Evolutionary conservation across 2,113 vertebrate genomes (phyloP), one percentile per base, ranked within the genome.

Genomic region (Nesoenas mayeri): DNA sequence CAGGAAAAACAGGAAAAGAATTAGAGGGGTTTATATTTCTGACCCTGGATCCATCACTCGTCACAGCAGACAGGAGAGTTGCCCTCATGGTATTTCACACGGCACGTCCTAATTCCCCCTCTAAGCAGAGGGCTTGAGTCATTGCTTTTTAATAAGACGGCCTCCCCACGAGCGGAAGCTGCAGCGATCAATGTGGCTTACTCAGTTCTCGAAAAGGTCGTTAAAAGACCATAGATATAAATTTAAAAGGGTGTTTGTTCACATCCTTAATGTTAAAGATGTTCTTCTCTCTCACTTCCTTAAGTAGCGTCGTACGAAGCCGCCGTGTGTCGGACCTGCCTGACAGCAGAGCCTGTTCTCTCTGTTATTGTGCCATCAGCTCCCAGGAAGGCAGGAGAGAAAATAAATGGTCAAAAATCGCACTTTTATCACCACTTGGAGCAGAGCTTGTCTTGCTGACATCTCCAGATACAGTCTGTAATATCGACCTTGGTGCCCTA

Each of bases 191-290:
- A 93, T 97, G 94, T 0, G 5, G 88, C 95, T 96, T 79, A 89
- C 93, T 94, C 80, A 25, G 64, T 91, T 78, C 95, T 96, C 34
- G 15, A 82, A 97, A 93, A 97, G 94, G 91, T 96, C 92, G 83
- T 97, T 96, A 94, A 96, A 97, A 96, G 93, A 92, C 91, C 91
- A 70, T 82, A 82, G 96, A 91, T 92, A 95, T 65, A 92, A 94
- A 95, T 96, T 92, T 69, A 71, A 93, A 74, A 78, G 90, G 87
- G 92, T 89, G 75, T 94, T 94, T 88, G 88, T 95, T 96, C 93
- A 74, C 92, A 67, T 92, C 86, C 89, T 93, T 88, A 91, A 80
- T 47, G 89, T 93, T 92, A 75, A 95, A 91, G 94, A 95, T 85
- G 75, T 88, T 92, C 79, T 91, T 74, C 88, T 85, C 24, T 56